Percentiles rank a stretch among this genome's conserved stretches.
Conservation (phyloP, 1,140 invertebrate genomes). For the Dreissena polymorpha region DNA sequence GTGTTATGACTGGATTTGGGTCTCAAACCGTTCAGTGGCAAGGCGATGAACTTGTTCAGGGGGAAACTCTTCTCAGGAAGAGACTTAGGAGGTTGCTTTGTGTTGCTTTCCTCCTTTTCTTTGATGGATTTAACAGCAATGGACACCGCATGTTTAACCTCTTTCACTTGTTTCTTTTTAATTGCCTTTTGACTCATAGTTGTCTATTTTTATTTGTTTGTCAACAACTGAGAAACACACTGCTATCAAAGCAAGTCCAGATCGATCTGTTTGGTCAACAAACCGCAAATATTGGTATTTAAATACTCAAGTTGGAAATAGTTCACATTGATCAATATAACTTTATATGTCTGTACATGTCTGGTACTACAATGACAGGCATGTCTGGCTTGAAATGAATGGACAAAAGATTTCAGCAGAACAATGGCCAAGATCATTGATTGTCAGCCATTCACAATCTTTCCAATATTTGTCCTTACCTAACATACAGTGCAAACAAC, state of each 20-base stretch:
- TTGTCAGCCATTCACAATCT: slow-evolving; percentile 35
- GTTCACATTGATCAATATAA: neutral
- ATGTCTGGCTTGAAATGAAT: no score
- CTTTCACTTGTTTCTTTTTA: slow-evolving; percentile 50
- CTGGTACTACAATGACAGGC: no score
- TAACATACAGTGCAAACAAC: no score
- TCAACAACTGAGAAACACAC: neutral
- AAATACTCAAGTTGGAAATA: neutral
- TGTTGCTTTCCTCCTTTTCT: slow-evolving; percentile 11
- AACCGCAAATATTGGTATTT: neutral
- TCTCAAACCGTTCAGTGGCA: slow-evolving; percentile 60
- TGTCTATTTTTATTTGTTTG: neutral
- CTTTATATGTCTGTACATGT: no score
- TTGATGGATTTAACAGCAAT: slow-evolving; percentile 14
- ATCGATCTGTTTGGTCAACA: neutral
- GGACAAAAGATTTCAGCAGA: neutral
- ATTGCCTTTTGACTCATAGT: slow-evolving; percentile 59
- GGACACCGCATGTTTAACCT: slow-evolving; percentile 10
- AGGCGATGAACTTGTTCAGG: slow-evolving; percentile 65
- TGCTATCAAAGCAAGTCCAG: neutral
- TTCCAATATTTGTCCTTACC: slow-evolving; percentile 1
- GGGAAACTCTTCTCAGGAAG: slow-evolving; percentile 55
- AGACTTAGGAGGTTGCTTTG: neutral
- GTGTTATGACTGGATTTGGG: slow-evolving; percentile 52
- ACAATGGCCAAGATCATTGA: neutral